These are phyloP conservation scores for Synergus japonicus DNA, from an alignment of 2,888 invertebrate genomes.

Conservation along the genomic window DNA sequence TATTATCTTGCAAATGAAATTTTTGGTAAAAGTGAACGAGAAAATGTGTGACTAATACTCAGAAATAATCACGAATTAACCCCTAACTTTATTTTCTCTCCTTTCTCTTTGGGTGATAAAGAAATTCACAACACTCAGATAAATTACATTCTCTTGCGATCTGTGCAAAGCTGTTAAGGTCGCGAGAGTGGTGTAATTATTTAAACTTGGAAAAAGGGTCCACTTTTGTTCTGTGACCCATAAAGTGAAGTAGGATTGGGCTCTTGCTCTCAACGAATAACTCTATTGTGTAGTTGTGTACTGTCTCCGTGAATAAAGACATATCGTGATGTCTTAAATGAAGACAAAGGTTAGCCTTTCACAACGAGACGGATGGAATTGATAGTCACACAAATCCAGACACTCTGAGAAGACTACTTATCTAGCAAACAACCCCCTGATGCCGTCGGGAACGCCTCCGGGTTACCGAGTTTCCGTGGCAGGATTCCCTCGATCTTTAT, in stretches of 20 bases:
- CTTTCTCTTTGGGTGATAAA: neutral
- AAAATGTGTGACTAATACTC: neutral
- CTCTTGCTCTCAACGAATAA: neutral
- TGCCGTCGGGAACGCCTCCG: constrained; percentile 43
- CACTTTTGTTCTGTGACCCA: neutral
- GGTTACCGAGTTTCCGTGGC: constrained; percentile 46
- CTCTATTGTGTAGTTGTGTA: neutral
- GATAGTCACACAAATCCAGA: constrained; percentile 28
- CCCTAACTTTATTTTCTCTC: neutral
- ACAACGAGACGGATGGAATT: constrained; percentile 3
- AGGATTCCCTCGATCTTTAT: constrained; percentile 55
- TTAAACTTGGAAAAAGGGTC: neutral
- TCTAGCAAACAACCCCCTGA: constrained; percentile 12
- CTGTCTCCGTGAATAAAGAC: neutral
- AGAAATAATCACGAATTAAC: neutral
- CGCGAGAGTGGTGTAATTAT: constrained; percentile 4
- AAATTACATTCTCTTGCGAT: neutral
- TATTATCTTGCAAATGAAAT: neutral
- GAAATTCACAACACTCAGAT: constrained; percentile 1
- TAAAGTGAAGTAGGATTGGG: neutral
- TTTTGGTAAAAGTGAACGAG: neutral
- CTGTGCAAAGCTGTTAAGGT: neutral
- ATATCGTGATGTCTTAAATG: constrained; percentile 6
- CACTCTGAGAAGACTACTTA: constrained; percentile 29
- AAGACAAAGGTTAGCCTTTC: neutral